Base-by-base conservation (phyloP, 2,888 invertebrate species). In the Cerceris ruficornis region DNA sequence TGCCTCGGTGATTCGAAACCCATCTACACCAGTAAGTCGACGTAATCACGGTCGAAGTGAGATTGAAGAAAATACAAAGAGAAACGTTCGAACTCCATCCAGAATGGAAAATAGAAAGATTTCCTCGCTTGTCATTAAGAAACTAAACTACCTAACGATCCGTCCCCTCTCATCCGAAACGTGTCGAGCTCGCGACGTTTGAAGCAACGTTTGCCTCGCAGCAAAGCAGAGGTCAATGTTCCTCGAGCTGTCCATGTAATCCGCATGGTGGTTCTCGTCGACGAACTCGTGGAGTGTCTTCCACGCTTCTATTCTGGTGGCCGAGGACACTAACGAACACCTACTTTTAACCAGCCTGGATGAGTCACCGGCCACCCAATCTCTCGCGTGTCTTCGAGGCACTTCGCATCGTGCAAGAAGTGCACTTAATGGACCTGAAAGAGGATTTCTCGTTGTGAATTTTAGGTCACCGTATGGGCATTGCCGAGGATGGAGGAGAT, bases 401-500 rank as follows among this genome's bases (percentile, higher is more conserved):
- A 28, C 28, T 28, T 28, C 28, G 28, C 28, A 28, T 28, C 28
- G 28, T 28, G 66, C 73, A 69, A 42, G 46, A 57, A 81, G 75
- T 75, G 72, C 77, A 73, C 73, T 75, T 78, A 78, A 78, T 68
- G 75, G 69, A 70, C 74, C 71, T 81, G 75, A 81, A 82, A 54
- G 77, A 75, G 80, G 78, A 78, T 78, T 75, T 81, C 72, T 78
- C 49, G 75, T 39, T 77, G 75, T 78, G 66, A 73, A 77, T 89
- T 89, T 64, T 81, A 93, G 93, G 93, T 94, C 70, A 92, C 93
- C 15, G 93, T 94, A 55, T 93, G 93, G 88, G 93, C 94, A 50
- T 83, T 97, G 86, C 97, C 98, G 39, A 94, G 98, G 55, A 94
- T 95, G 86, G 95, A 96, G 78, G 94, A 95, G 58, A 94, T 97